Evolutionary conservation across 2,797 vertebrate species (phyloP).

Genomic region (Eurystomus glaucurus): DNA sequence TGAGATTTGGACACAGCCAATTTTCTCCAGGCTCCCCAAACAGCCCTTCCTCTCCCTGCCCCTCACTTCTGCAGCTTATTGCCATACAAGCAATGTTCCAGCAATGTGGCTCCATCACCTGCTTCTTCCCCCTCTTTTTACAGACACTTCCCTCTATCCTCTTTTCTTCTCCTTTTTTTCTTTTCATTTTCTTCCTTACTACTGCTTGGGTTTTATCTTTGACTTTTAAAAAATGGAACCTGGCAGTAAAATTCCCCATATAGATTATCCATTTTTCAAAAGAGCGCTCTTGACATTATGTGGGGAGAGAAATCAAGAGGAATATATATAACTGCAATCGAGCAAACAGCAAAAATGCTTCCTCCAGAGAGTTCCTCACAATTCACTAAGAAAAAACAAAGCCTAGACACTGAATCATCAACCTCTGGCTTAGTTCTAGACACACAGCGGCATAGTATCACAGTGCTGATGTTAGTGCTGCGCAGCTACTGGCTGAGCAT

Average conservation of each 20-base stretch:
- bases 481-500: background rate
- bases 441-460: background rate
- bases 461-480: background rate
- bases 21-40: background rate
- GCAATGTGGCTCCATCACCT: fast-evolving
- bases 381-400: constrained; percentile 62
- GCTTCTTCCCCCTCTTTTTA: background rate
- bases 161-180: background rate
- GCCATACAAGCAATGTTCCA: background rate
- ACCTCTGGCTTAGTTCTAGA: constrained; percentile 47
- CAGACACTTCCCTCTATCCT: background rate
- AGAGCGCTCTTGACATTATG: constrained; percentile 17
- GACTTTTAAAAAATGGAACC: constrained; percentile 53
- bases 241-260: constrained; percentile 30
- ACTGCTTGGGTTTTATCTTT: constrained; percentile 17
- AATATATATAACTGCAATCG: constrained; percentile 43
- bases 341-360: constrained; percentile 45
- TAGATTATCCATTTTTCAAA: constrained; percentile 76
- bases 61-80: background rate
- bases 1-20: fast-evolving
- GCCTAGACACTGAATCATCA: constrained; percentile 53
- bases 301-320: constrained; percentile 27
- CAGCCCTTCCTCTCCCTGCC: background rate
- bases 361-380: constrained; percentile 42
- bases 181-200: background rate